phyloP scores from a whole-genome alignment of 1,140 invertebrate species.

The Gonioctena quinquepunctata region DNA sequence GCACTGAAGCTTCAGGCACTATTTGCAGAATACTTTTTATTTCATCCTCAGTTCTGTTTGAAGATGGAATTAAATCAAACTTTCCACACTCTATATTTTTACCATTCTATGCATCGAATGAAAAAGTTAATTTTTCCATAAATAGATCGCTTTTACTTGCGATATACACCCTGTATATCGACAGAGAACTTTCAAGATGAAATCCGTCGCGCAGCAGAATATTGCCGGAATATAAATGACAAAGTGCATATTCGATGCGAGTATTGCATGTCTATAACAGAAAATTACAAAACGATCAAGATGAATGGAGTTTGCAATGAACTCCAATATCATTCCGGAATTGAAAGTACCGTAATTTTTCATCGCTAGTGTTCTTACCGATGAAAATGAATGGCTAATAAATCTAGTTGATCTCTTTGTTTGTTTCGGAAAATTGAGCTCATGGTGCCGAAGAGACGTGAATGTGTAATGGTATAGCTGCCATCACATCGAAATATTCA shows the following conservation, averaged over 20 bases:
- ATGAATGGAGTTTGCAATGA: slow-evolving; percentile 9
- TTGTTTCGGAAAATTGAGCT: not conserved
- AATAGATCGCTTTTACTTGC: too few relatives aligned
- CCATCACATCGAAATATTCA: too few relatives aligned
- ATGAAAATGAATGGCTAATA: not conserved
- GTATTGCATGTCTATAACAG: not conserved
- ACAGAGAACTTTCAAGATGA: not conserved
- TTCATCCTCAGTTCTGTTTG: too few relatives aligned
- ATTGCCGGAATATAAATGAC: not conserved
- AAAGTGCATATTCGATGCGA: not conserved
- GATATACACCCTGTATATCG: too few relatives aligned
- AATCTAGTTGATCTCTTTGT: not conserved
- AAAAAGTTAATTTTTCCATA: too few relatives aligned
- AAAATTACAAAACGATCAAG: slow-evolving; percentile 11
- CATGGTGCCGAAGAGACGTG: too few relatives aligned
- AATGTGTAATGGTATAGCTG: too few relatives aligned
- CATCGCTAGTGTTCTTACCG: not conserved
- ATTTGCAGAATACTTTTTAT: too few relatives aligned
- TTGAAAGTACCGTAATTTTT: not conserved
- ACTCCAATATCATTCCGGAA: not conserved
- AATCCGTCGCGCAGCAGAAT: not conserved
- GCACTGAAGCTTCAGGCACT: too few relatives aligned
- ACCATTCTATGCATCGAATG: too few relatives aligned
- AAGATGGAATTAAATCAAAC: too few relatives aligned
- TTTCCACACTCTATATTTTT: too few relatives aligned